Evolutionary conservation across 2,797 vertebrate genomes (phyloP), one percentile per base, ranked within the genome.

Genomic region (Poeciliopsis paucimaculata): DNA sequence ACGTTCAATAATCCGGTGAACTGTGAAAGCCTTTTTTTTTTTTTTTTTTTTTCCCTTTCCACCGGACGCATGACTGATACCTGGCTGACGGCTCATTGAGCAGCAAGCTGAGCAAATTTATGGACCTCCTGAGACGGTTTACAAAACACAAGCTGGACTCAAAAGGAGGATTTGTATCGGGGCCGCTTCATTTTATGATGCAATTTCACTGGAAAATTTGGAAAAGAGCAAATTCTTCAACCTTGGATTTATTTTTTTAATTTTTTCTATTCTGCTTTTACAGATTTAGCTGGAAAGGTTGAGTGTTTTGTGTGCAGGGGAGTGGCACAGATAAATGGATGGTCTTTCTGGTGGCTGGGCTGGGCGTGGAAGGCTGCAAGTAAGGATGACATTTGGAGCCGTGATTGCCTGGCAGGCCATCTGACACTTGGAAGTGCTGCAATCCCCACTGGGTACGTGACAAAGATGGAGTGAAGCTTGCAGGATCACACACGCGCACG

Each of bases 321-420:
- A 71, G 68, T 62, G 72, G 47, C 84, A 82, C 80, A 88, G 90
- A 88, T 87, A 88, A 91, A 89, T 89, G 77, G 62, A 70, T 81
- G 80, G 75, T 84, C 73, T 89, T 72, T 79, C 72, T 83, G 60
- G 78, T 26, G n/a, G n/a, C 80, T 79, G 86, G 85, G 77, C 90
- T 73, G 70, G 75, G 70, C 83, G 49, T 87, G 78, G 77, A 74
- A 68, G 88, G 86, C 88, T 85, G 81, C 55, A 85, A 79, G 84
- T 84, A 62, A 72, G 72, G 84, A 78, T 92, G 92, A 94, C 91
- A 93, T 91, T 94, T 93, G 91, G 88, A 88, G 85, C 89, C 91
- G 77, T 91, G 89, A 91, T 93, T 91, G 92, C 89, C 91, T 87
- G 86, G 87, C 88, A 87, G 92, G 91, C 89, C 76, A 41, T 75